Percentiles rank a stretch among this genome's conserved stretches.
Evolutionary conservation across 2,888 invertebrate species (phyloP).

Genomic region (Tinea semifulvella): DNA sequence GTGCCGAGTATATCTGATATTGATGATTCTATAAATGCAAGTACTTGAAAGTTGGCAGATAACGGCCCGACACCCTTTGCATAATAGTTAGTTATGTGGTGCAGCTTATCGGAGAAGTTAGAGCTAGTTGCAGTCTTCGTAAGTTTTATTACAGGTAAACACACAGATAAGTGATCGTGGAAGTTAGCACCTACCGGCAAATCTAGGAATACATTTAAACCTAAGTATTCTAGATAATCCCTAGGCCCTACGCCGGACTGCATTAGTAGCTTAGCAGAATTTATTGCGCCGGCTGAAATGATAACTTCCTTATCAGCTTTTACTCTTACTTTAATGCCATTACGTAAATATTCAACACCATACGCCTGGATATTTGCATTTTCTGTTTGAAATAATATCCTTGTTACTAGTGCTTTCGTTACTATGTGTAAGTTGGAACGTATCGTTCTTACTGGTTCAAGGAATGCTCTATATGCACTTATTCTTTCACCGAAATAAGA

Average conservation of each 20-base stretch:
- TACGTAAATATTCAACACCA: constrained; percentile 48
- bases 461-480: constrained; percentile 51
- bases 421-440: constrained; percentile 44
- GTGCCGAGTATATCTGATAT: constrained; percentile 47
- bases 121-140: constrained; percentile 41
- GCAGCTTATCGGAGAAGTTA: constrained; percentile 47
- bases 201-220: constrained; percentile 38
- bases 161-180: constrained; percentile 56
- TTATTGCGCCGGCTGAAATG: constrained; percentile 51
- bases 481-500: constrained; percentile 56
- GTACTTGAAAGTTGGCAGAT: constrained; percentile 55
- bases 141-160: constrained; percentile 49
- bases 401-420: constrained; percentile 51
- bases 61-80: constrained; percentile 48
- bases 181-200: constrained; percentile 54
- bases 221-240: constrained; percentile 54
- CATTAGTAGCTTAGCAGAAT: constrained; percentile 54
- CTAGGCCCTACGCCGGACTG: constrained; percentile 54
- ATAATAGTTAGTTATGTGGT: constrained; percentile 51
- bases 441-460: constrained; percentile 48
- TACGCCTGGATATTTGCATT: constrained; percentile 30
- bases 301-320: constrained; percentile 46
- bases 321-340: constrained; percentile 43
- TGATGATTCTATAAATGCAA: constrained; percentile 47
- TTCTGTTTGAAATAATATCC: constrained; percentile 36